phyloP scores from a whole-genome alignment of 1,140 invertebrate species.

The Reticulitermes speratus region DNA sequence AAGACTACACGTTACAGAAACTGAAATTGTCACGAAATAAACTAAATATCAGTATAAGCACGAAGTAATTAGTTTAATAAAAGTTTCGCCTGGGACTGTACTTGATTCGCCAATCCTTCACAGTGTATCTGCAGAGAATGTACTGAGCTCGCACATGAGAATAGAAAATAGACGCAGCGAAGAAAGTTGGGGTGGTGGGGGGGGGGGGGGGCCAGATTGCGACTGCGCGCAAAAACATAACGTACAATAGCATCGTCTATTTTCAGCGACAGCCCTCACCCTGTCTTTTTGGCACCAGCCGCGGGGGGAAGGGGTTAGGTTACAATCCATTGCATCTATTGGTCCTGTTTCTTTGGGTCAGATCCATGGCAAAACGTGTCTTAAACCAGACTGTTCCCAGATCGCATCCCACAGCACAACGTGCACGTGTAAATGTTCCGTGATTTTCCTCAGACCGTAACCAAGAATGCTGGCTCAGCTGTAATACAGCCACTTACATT shows the following conservation, averaged over 20 bases:
- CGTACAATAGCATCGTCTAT: background rate
- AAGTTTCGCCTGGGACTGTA: background rate
- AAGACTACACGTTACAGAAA: too few species aligned
- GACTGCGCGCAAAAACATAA: background rate
- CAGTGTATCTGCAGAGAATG: background rate
- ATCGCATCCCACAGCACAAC: too few species aligned
- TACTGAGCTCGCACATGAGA: background rate
- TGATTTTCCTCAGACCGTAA: too few species aligned
- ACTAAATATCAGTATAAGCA: too few species aligned
- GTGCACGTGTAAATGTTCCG: too few species aligned
- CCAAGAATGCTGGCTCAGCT: too few species aligned
- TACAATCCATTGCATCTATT: background rate
- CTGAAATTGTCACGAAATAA: too few species aligned
- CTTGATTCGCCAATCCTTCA: background rate
- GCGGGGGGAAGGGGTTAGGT: background rate
- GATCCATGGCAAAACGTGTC: background rate
- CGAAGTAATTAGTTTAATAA: too few species aligned
- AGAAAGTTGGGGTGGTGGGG: background rate
- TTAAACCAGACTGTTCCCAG: too few species aligned
- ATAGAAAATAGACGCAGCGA: background rate
- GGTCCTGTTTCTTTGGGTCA: background rate
- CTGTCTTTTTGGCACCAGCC: background rate
- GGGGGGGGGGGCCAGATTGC: background rate
- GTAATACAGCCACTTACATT: too few species aligned
- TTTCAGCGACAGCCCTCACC: background rate